Conservation (phyloP, 2,888 invertebrate genomes). For the Griposia aprilina region DNA sequence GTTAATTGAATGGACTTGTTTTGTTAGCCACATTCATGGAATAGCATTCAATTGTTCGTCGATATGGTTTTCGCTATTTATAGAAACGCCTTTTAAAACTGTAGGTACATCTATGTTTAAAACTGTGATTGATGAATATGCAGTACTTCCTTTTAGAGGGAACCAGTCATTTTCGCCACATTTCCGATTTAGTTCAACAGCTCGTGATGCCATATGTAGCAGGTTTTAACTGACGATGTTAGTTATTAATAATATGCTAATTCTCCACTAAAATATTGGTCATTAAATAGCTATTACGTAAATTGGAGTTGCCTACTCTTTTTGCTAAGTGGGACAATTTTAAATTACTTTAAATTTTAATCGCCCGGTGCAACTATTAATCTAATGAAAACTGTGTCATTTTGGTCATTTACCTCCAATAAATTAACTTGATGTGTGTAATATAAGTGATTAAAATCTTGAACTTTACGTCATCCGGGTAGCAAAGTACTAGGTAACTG, state of each 20-base stretch:
- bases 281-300: constrained; percentile 22
- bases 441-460: constrained; percentile 44
- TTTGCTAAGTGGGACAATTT: constrained; percentile 40
- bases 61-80: constrained; percentile 42
- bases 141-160: background rate
- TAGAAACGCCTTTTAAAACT: constrained; percentile 4
- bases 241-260: constrained; percentile 22
- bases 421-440: constrained; percentile 46
- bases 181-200: too few species aligned
- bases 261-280: constrained; percentile 27
- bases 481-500: constrained; percentile 19
- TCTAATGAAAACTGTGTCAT: constrained; percentile 59
- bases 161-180: background rate
- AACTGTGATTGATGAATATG: constrained; percentile 1
- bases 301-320: constrained; percentile 29
- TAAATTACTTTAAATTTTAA: constrained; percentile 38
- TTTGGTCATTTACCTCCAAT: constrained; percentile 48
- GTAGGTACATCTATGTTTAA: background rate
- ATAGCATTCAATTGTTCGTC: constrained; percentile 66
- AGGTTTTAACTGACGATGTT: background rate
- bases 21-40: constrained; percentile 77
- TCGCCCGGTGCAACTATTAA: constrained; percentile 50
- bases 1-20: constrained; percentile 84
- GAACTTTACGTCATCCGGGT: constrained; percentile 24
- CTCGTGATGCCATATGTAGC: background rate